Conservation (phyloP, 2,113 vertebrate species). For the Nettapus auritus region DNA sequence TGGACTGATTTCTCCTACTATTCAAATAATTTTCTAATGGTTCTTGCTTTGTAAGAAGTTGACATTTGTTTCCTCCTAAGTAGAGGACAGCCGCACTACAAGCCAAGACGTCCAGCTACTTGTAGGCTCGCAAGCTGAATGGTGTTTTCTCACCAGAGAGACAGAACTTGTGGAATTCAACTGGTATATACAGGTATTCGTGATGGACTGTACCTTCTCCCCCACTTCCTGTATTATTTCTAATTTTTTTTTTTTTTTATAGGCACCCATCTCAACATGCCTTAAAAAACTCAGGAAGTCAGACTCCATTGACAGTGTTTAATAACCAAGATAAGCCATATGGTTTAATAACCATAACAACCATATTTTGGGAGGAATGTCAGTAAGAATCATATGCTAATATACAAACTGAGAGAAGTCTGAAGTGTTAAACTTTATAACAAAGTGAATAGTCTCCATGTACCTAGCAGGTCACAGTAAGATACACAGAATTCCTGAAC, state of each 20-base stretch:
- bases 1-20: neutral
- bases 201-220: neutral
- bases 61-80: neutral
- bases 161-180: neutral
- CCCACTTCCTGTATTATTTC: neutral
- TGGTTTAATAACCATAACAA: no score
- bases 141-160: neutral
- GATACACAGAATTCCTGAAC: neutral
- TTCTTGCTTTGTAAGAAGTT: neutral
- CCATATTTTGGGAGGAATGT: no score
- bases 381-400: neutral
- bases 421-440: neutral
- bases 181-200: neutral
- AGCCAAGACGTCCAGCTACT: neutral
- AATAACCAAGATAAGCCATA: no score
- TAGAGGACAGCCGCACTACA: neutral
- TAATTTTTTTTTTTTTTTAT: neutral
- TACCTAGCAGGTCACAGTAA: neutral
- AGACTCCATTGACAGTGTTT: neutral
- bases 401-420: neutral
- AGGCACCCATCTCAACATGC: neutral
- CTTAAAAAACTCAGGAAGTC: neutral
- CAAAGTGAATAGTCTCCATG: neutral
- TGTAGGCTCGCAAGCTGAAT: neutral
- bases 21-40: neutral